These are phyloP conservation scores for Geococcyx californianus DNA, from an alignment of 2,113 vertebrate genomes.

Conservation along the genomic window DNA sequence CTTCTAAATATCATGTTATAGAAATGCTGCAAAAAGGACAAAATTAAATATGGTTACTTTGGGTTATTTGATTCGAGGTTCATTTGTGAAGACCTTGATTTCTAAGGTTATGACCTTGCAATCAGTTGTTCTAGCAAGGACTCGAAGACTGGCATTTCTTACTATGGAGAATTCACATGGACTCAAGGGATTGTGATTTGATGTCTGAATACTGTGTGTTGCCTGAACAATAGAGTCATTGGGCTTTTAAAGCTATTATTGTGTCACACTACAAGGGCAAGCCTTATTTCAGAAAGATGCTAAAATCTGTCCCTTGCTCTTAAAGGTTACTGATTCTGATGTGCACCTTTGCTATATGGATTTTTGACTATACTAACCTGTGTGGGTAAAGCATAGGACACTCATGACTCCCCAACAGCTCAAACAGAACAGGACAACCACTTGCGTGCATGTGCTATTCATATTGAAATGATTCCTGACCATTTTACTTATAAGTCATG, in stretches of 20 bases:
- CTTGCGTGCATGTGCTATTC: background rate
- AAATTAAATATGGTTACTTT: background rate
- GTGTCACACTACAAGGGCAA: background rate
- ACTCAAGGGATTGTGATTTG: background rate
- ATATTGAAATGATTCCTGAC: background rate
- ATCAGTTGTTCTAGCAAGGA: background rate
- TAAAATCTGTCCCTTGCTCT: background rate
- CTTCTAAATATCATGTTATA: slow-evolving; percentile 19
- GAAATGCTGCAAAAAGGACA: background rate
- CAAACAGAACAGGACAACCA: background rate
- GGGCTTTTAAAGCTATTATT: background rate
- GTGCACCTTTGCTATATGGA: fast-evolving
- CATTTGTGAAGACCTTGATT: slow-evolving; percentile 33
- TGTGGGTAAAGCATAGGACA: background rate
- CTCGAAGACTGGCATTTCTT: background rate
- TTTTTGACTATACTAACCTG: background rate
- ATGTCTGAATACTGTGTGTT: background rate
- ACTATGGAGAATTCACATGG: background rate
- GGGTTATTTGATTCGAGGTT: background rate
- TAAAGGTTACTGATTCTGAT: background rate
- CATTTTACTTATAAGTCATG: background rate
- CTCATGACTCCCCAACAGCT: background rate
- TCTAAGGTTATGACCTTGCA: slow-evolving; percentile 25
- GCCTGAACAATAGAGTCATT: background rate
- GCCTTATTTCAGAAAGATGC: background rate